phyloP scores from a whole-genome alignment of 2,888 invertebrate genomes.

The Spilarctia lutea region DNA sequence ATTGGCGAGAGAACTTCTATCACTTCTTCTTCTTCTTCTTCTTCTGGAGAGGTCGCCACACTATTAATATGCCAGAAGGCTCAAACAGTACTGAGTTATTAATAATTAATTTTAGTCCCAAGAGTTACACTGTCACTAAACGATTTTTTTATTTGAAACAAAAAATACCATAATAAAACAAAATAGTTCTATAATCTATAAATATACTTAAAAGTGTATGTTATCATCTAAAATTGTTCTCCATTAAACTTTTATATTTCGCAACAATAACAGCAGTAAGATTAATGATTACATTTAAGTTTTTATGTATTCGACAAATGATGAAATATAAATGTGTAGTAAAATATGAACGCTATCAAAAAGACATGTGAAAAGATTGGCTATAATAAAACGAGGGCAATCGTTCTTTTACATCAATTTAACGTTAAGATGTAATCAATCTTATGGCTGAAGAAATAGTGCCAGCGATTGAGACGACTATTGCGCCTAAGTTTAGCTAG shows the following conservation, averaged over 20 bases:
- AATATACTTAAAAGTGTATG: background rate
- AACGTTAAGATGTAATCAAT: conserved; percentile 33
- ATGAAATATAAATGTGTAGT: background rate
- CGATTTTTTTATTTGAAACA: background rate
- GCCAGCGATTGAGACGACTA: background rate
- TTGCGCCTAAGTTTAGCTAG: background rate
- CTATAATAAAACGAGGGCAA: conserved; percentile 19
- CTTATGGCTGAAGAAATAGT: conserved; percentile 22
- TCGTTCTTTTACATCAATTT: conserved; percentile 22
- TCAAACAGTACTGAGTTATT: background rate
- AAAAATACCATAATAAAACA: background rate
- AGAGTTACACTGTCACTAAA: background rate
- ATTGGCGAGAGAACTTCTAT: no score
- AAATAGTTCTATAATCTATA: background rate
- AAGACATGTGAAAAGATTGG: conserved; percentile 24
- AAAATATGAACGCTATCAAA: conserved; percentile 6
- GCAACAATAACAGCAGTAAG: background rate
- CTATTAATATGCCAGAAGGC: background rate
- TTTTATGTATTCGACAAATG: background rate
- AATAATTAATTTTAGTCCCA: background rate
- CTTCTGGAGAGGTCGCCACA: no score
- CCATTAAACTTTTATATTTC: background rate
- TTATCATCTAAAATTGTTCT: background rate
- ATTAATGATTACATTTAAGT: background rate
- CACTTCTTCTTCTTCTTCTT: background rate